Conservation (phyloP, 2,113 vertebrate genomes). For the Gymnogyps californianus region DNA sequence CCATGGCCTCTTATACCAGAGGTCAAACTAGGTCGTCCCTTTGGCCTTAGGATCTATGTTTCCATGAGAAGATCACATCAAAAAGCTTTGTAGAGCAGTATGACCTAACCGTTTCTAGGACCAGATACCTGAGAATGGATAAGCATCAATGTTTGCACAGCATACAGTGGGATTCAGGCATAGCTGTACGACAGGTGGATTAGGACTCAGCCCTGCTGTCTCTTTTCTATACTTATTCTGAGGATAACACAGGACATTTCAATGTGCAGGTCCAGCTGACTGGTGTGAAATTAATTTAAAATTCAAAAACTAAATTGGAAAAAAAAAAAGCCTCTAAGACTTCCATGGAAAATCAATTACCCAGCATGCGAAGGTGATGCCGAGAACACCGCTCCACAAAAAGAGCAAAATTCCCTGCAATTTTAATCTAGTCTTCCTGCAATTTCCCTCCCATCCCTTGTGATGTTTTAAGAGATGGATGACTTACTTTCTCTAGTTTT, state of each 20-base stretch:
- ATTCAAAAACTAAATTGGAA: slow-evolving; percentile 20
- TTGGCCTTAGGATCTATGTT: background rate
- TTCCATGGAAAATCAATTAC: slow-evolving; percentile 47
- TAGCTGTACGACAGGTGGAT: background rate
- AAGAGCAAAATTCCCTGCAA: slow-evolving; percentile 33
- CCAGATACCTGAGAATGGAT: background rate
- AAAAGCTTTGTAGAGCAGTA: background rate
- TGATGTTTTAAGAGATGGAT: slow-evolving; percentile 20
- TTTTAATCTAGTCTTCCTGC: slow-evolving; percentile 15
- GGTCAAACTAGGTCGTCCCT: background rate
- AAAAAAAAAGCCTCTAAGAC: background rate
- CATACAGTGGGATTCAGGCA: background rate
- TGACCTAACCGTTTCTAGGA: background rate
- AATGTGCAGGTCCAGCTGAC: background rate
- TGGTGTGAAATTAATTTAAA: slow-evolving; percentile 26
- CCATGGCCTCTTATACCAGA: background rate
- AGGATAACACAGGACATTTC: background rate
- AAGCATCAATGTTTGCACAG: background rate
- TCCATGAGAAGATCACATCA: background rate
- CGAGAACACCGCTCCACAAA: background rate
- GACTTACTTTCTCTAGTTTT: background rate
- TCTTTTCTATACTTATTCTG: background rate
- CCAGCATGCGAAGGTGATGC: background rate
- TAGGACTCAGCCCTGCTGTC: background rate
- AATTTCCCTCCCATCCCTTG: slow-evolving; percentile 20